Evolutionary conservation across 2,888 invertebrate genomes (phyloP).

Genomic region (Stenchaetothrips biformis): DNA sequence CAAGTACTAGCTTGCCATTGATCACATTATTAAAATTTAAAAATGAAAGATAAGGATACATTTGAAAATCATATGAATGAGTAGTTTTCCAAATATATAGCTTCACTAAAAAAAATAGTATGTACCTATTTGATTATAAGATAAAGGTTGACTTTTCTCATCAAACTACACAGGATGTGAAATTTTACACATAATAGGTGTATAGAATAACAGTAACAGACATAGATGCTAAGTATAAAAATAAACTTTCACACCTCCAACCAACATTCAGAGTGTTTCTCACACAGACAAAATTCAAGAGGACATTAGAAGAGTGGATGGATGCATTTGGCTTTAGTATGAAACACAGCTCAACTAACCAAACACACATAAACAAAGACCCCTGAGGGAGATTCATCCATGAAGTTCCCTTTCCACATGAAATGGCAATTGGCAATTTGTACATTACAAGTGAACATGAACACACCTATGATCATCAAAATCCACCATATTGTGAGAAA

Average conservation of each 20-base stretch:
- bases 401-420: no score
- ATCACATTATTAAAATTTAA: background rate
- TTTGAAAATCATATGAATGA: background rate
- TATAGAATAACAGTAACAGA: background rate
- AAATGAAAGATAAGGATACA: background rate
- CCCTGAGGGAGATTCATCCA: no score
- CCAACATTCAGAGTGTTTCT: background rate
- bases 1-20: background rate
- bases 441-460: no score
- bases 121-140: background rate
- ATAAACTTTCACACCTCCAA: constrained; percentile 17
- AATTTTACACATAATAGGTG: background rate
- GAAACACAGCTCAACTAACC: no score
- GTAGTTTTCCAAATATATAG: background rate
- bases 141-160: background rate
- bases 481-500: no score
- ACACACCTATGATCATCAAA: no score
- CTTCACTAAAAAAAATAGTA: background rate
- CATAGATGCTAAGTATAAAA: constrained; percentile 10
- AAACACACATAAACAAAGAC: no score
- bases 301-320: background rate
- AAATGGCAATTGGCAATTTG: no score
- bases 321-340: no score
- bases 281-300: background rate
- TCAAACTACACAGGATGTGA: background rate